Conservation (phyloP, 1,140 invertebrate genomes). For the Maniola jurtina region DNA sequence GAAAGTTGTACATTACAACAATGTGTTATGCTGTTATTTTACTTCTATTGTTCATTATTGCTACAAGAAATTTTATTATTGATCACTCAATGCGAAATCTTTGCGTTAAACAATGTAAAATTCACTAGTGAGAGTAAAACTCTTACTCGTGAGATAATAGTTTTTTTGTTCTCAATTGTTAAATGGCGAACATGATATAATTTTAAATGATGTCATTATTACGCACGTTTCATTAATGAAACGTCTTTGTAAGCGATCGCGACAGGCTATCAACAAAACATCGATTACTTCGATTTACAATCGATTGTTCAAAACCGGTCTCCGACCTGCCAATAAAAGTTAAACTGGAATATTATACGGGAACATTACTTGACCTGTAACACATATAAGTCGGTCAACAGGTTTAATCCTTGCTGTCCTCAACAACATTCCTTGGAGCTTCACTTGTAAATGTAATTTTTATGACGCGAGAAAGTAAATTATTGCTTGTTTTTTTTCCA, state of each 20-base stretch:
- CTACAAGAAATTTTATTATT: neutral
- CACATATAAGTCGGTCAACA: conserved; percentile 64
- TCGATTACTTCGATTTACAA: conserved; percentile 49
- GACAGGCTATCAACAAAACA: conserved; percentile 15
- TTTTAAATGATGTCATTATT: conserved; percentile 7
- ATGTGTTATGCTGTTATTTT: neutral
- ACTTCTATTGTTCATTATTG: neutral
- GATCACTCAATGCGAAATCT: neutral
- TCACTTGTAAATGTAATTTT: conserved; percentile 40
- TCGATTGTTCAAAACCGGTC: conserved; percentile 65
- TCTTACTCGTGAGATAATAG: neutral
- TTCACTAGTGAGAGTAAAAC: conserved; percentile 7
- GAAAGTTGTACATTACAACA: neutral
- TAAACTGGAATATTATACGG: conserved; percentile 62
- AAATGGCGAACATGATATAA: neutral
- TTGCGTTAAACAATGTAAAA: neutral
- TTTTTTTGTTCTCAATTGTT: conserved; percentile 8
- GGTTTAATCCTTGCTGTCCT: conserved; percentile 62
- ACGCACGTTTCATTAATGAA: conserved; percentile 7
- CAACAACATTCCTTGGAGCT: conserved; percentile 52
- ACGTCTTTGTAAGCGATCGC: neutral
- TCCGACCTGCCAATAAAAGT: conserved; percentile 46
- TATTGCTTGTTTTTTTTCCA: conserved; percentile 19
- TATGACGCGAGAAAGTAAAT: conserved; percentile 37
- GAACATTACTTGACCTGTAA: conserved; percentile 59